Evolutionary conservation across 2,113 vertebrate species (phyloP).

Genomic region (Lagopus muta): DNA sequence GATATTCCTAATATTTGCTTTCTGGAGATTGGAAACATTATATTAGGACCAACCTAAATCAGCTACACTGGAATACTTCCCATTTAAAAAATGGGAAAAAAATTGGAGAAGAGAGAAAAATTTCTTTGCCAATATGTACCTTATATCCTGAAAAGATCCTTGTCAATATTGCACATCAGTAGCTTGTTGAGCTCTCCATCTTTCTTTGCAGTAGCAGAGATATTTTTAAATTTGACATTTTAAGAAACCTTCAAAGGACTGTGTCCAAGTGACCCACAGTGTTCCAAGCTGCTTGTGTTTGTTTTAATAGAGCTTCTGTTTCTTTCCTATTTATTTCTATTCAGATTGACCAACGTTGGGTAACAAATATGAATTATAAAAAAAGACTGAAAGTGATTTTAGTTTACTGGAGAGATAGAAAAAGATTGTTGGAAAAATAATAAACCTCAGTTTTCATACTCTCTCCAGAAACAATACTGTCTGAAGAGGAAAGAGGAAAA

Average conservation of each 20-base stretch:
- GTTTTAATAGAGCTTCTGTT: not conserved
- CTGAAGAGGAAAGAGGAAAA: not conserved
- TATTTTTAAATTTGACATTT: not conserved
- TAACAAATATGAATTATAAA: not conserved
- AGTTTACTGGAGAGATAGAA: not conserved
- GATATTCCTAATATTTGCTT: not conserved
- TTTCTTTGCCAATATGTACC: not conserved
- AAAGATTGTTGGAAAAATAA: not conserved
- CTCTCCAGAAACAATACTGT: not conserved
- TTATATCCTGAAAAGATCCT: not conserved
- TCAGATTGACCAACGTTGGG: not conserved
- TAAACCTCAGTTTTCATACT: not conserved
- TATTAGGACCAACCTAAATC: not conserved
- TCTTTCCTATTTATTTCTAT: not conserved
- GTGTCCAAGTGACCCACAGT: not conserved
- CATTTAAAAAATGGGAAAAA: not conserved
- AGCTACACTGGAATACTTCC: too few species aligned
- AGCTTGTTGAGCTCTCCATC: not conserved
- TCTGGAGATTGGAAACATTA: not conserved
- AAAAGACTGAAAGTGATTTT: not conserved
- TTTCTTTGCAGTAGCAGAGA: not conserved
- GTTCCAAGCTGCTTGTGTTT: not conserved
- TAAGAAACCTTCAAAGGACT: not conserved
- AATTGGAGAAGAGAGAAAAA: too few species aligned
- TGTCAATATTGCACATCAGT: not conserved